A percentile compares a stretch with the other conserved stretches of the same genome.
phyloP scores from a whole-genome alignment of 2,888 invertebrate genomes.

The Nudaria mundana region DNA sequence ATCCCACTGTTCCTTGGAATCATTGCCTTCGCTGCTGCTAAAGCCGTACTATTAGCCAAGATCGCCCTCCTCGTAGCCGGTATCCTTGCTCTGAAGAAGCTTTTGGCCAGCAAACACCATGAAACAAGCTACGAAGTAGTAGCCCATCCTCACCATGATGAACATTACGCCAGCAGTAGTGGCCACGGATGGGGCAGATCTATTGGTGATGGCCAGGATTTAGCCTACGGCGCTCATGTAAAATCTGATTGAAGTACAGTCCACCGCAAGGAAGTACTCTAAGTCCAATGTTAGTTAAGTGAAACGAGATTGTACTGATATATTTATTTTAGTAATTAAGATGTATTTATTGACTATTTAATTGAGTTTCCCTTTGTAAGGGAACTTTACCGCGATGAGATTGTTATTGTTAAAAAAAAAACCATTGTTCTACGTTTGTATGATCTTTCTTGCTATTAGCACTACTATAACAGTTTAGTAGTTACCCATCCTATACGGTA shows the following conservation, averaged over 20 bases:
- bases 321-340: slow-evolving; percentile 66
- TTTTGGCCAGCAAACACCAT: slow-evolving; percentile 85
- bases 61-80: slow-evolving; percentile 89
- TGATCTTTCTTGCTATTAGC: slow-evolving; percentile 59
- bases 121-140: slow-evolving; percentile 89
- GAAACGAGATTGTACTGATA: slow-evolving; percentile 41
- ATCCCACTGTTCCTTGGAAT: slow-evolving; percentile 87
- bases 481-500: slow-evolving; percentile 69
- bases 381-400: slow-evolving; percentile 42
- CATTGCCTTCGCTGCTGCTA: slow-evolving; percentile 91
- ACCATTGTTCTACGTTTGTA: slow-evolving; percentile 72
- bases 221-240: slow-evolving; percentile 82
- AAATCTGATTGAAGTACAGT: slow-evolving; percentile 56
- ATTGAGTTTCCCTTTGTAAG: slow-evolving; percentile 62
- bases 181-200: slow-evolving; percentile 85
- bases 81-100: slow-evolving; percentile 85
- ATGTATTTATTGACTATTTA: slow-evolving; percentile 69
- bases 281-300: slow-evolving; percentile 36
- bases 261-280: slow-evolving; percentile 38
- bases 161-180: slow-evolving; percentile 71
- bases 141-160: slow-evolving; percentile 83
- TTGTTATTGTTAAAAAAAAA: slow-evolving; percentile 64
- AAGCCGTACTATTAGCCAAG: slow-evolving; percentile 92
- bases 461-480: slow-evolving; percentile 77
- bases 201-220: slow-evolving; percentile 76